A percentile compares a stretch with the other conserved stretches of the same genome.
These are phyloP conservation scores for Gallinago undulata DNA, from an alignment of 2,113 vertebrate genomes.

Conservation along the genomic window DNA sequence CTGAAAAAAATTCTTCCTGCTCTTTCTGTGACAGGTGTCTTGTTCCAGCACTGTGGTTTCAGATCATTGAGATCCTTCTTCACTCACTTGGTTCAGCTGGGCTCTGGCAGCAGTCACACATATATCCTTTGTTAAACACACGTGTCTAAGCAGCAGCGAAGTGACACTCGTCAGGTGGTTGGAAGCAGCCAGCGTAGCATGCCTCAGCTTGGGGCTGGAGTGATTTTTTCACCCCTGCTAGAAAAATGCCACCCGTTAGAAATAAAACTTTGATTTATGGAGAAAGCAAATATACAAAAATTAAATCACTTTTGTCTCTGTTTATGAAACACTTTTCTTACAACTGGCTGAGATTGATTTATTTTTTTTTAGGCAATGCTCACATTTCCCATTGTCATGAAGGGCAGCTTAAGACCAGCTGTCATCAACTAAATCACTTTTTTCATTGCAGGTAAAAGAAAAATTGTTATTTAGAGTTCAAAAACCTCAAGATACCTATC, in stretches of 20 bases:
- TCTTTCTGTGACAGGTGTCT: background rate
- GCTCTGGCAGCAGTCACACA: background rate
- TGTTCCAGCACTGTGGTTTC: background rate
- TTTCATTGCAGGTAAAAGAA: background rate
- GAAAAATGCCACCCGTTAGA: background rate
- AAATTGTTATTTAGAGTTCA: background rate
- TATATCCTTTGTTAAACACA: background rate
- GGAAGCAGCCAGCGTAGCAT: background rate
- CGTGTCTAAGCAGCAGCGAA: background rate
- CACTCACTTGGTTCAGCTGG: background rate
- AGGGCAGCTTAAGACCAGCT: background rate
- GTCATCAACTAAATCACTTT: background rate
- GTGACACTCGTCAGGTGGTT: background rate
- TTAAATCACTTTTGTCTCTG: background rate
- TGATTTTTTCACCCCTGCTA: background rate
- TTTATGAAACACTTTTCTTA: background rate
- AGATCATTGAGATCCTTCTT: background rate
- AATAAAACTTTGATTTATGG: background rate
- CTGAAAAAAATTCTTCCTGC: background rate
- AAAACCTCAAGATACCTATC: background rate
- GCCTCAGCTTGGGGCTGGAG: background rate
- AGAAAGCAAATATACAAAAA: background rate
- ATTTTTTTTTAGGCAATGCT: background rate
- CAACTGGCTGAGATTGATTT: background rate
- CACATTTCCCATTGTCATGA: background rate